These are phyloP conservation scores for Herminia tarsipennalis DNA, from an alignment of 2,888 invertebrate species.

Conservation along the genomic window DNA sequence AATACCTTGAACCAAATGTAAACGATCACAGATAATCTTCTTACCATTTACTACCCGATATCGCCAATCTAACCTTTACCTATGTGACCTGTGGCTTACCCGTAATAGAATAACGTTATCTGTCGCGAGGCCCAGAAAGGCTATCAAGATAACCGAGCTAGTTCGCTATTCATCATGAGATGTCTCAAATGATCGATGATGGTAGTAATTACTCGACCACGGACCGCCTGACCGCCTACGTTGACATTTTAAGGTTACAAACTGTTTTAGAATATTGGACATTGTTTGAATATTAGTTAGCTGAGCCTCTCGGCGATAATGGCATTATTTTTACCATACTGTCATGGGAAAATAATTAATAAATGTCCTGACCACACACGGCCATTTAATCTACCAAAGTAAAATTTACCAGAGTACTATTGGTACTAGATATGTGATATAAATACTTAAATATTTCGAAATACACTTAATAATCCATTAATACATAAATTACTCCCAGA, in stretches of 20 bases:
- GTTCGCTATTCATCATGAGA: slow-evolving; percentile 60
- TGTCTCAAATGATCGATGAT: slow-evolving; percentile 64
- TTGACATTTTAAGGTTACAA: slow-evolving; percentile 19
- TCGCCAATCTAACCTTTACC: slow-evolving; percentile 32
- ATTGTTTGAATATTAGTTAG: not conserved
- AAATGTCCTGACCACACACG: too few relatives aligned
- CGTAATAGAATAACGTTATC: slow-evolving; percentile 46
- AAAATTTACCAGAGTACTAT: too few relatives aligned
- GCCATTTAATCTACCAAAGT: too few relatives aligned
- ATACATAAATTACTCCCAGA: too few relatives aligned
- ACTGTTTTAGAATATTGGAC: not conserved
- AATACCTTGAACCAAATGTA: not conserved
- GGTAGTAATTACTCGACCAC: slow-evolving; percentile 36
- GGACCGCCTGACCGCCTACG: slow-evolving; percentile 25
- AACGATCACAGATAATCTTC: slow-evolving; percentile 14
- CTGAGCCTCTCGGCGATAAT: too few relatives aligned
- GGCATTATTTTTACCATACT: too few relatives aligned
- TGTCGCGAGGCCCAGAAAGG: slow-evolving; percentile 30
- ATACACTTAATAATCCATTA: too few relatives aligned
- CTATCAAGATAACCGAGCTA: slow-evolving; percentile 53
- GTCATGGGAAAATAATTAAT: too few relatives aligned
- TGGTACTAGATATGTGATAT: too few relatives aligned
- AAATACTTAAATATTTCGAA: too few relatives aligned
- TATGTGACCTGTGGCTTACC: slow-evolving; percentile 25
- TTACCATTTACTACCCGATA: slow-evolving; percentile 6